Conservation (phyloP, 2,113 vertebrate genomes). For the Nothocercus julius region DNA sequence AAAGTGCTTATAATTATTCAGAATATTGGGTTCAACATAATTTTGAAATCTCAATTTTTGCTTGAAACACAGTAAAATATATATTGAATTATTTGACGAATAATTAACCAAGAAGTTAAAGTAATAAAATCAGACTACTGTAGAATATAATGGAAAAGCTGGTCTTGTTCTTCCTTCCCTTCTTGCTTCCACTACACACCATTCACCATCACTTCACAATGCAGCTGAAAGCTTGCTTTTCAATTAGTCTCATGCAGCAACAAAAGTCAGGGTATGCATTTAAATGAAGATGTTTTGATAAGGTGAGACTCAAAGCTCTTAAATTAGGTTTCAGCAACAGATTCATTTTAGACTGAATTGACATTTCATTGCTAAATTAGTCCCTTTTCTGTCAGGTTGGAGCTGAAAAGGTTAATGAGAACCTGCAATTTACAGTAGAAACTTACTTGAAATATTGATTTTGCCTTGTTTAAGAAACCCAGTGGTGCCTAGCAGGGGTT, state of each 20-base stretch:
- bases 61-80: slow-evolving; percentile 22
- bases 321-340: slow-evolving; percentile 22
- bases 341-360: background rate
- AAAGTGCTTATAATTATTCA: slow-evolving; percentile 38
- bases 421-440: background rate
- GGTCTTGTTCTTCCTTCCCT: background rate
- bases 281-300: slow-evolving; percentile 10
- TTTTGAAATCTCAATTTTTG: slow-evolving; percentile 36
- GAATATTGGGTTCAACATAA: slow-evolving; percentile 16
- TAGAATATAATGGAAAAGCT: background rate
- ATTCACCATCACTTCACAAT: background rate
- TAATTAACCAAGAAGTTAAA: slow-evolving; percentile 31
- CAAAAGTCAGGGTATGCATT: background rate
- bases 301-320: background rate
- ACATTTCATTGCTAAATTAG: slow-evolving; percentile 9
- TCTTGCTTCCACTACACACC: background rate
- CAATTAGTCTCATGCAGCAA: background rate
- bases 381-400: background rate
- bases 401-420: slow-evolving; percentile 37
- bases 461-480: background rate
- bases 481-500: background rate
- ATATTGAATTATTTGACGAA: slow-evolving; percentile 38
- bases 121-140: background rate
- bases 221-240: background rate
- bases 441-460: background rate